phyloP scores from a whole-genome alignment of 2,797 vertebrate genomes.

The Danio aesculapii region DNA sequence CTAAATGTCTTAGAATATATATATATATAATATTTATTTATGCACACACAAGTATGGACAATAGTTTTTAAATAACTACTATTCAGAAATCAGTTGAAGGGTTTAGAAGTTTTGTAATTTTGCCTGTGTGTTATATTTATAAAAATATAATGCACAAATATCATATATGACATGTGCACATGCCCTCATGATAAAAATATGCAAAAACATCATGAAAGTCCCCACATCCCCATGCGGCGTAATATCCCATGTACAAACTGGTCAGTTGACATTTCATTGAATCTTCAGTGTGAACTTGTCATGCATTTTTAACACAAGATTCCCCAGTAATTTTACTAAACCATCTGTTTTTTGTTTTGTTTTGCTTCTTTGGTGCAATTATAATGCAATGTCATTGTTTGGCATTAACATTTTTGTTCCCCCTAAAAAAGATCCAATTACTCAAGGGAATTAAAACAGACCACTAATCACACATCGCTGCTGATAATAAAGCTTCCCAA shows the following conservation, averaged over 20 bases:
- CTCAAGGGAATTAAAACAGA: neutral
- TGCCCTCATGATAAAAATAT: neutral
- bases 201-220: conserved; percentile 32
- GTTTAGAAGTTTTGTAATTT: neutral
- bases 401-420: neutral
- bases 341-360: neutral
- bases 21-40: too few species aligned
- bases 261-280: conserved; percentile 33
- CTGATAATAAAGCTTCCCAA: neutral
- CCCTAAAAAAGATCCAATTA: neutral
- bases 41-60: too few species aligned
- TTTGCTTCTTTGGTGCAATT: neutral
- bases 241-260: conserved; percentile 16
- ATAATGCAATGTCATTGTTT: neutral
- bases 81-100: neutral
- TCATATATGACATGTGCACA: neutral
- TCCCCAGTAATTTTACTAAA: neutral
- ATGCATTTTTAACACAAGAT: neutral
- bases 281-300: neutral
- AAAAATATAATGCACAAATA: neutral
- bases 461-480: neutral
- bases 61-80: neutral
- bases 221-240: conserved; percentile 19
- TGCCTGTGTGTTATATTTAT: neutral
- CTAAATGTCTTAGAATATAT: too few species aligned